These are phyloP conservation scores for Plebejus anna DNA, from an alignment of 2,888 invertebrate genomes.

Conservation along the genomic window DNA sequence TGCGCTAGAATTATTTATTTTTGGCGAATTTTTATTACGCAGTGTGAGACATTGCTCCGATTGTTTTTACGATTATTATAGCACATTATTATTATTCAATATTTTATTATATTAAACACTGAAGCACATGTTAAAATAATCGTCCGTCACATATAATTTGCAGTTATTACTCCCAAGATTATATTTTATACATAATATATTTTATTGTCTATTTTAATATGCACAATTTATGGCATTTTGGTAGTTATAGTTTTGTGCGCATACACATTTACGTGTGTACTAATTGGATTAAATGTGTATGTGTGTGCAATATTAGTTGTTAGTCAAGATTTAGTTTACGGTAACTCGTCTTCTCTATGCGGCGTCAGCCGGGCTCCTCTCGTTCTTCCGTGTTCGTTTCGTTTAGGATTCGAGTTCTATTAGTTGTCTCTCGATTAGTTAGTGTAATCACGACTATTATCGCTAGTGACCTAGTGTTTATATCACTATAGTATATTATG, in stretches of 20 bases:
- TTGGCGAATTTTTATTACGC: slow-evolving; percentile 49
- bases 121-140: slow-evolving; percentile 59
- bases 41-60: slow-evolving; percentile 69
- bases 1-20: slow-evolving; percentile 67
- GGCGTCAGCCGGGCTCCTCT: slow-evolving; percentile 42
- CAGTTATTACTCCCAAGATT: slow-evolving; percentile 69
- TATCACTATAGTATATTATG: slow-evolving; percentile 53
- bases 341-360: slow-evolving; percentile 48
- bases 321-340: slow-evolving; percentile 64
- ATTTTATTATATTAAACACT: slow-evolving; percentile 49
- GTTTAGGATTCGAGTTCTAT: slow-evolving; percentile 56
- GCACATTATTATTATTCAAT: slow-evolving; percentile 38
- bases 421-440: slow-evolving; percentile 63
- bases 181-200: slow-evolving; percentile 73
- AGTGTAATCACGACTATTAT: slow-evolving; percentile 73
- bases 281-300: slow-evolving; percentile 74
- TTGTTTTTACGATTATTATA: slow-evolving; percentile 48
- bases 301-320: slow-evolving; percentile 80
- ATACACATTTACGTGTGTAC: slow-evolving; percentile 70
- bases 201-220: slow-evolving; percentile 74
- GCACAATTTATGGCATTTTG: slow-evolving; percentile 75
- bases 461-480: slow-evolving; percentile 63
- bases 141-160: slow-evolving; percentile 66
- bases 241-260: slow-evolving; percentile 72
- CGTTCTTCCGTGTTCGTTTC: slow-evolving; percentile 68